Evolutionary conservation across 2,888 invertebrate species (phyloP), one percentile per base, ranked within the genome.

Genomic region (Acanthosepion lycidas): DNA sequence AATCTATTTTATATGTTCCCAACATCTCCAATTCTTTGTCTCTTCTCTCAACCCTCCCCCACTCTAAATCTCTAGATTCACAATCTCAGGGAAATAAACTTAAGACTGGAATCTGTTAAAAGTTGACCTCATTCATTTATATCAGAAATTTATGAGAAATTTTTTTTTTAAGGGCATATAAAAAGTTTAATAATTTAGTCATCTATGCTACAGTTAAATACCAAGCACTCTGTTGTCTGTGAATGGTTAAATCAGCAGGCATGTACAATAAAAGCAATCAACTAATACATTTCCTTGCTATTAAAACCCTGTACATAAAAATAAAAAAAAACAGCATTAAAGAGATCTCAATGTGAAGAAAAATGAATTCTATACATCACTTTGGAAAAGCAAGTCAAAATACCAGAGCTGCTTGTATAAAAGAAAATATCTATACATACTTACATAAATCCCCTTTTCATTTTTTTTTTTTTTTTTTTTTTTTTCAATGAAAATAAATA

Each of bases 1-100:
- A 78, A 78, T 78, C n/a, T n/a, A 78, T 78, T 78, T 78, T n/a
- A n/a, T 78, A 78, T 78, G n/a, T 78, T 78, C 78, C 78, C n/a
- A 78, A 78, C n/a, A 78, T 78, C n/a, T n/a, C n/a, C 15, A 78
- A n/a, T 18, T n/a, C 15, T 15, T 78, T 18, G 9, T 78, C n/a
- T 78, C 8, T 78, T 78, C 78, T 78, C n/a, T 78, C n/a, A 78
- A n/a, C 33, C 12, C 18, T 78, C 23, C 23, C 6, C 23, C 59
- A 4, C 59, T 59, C 26, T 23, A 59, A n/a, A 78, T n/a, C 33
- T 78, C 4, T 78, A 78, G 78, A 78, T 78, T 78, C 78, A 78
- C 78, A 78, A 78, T 78, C 78, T 78, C 78, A 78, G 78, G 78
- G 78, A 78, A 78, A 78, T 78, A n/a, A 78, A 78, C 28, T 78